Conservation (phyloP, 2,797 vertebrate genomes). For the Myiotriccus ornatus region DNA sequence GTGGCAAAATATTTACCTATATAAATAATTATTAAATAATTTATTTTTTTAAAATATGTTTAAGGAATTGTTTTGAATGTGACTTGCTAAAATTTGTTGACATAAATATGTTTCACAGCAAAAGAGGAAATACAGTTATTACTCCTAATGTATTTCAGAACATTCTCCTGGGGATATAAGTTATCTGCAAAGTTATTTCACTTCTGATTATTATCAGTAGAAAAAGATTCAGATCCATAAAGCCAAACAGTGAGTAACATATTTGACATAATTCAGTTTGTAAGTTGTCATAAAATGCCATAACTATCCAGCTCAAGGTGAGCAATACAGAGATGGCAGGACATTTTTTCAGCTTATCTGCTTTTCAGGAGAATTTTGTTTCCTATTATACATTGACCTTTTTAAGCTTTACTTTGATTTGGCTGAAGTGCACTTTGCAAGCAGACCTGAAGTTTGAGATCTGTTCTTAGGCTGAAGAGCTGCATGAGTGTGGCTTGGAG, state of each 20-base stretch:
- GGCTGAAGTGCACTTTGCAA: neutral
- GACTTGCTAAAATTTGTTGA: neutral
- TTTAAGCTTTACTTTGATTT: neutral
- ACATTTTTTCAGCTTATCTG: neutral
- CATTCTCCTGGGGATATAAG: neutral
- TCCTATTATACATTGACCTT: neutral
- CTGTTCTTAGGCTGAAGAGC: neutral
- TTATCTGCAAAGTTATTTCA: constrained; percentile 20
- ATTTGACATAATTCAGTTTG: neutral
- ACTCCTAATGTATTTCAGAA: neutral
- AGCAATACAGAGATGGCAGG: neutral
- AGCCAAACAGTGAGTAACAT: neutral
- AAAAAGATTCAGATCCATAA: neutral
- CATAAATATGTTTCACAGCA: neutral
- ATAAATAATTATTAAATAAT: neutral
- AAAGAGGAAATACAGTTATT: neutral
- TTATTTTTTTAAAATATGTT: neutral
- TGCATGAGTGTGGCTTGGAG: neutral
- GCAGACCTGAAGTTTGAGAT: constrained; percentile 13
- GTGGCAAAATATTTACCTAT: neutral
- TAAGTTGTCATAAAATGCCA: neutral
- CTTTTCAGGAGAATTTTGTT: neutral
- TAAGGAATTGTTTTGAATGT: neutral
- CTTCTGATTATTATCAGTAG: neutral
- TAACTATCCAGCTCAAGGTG: neutral